Base-by-base conservation (phyloP, 2,113 vertebrate genomes). In the Phocoena phocoena region DNA sequence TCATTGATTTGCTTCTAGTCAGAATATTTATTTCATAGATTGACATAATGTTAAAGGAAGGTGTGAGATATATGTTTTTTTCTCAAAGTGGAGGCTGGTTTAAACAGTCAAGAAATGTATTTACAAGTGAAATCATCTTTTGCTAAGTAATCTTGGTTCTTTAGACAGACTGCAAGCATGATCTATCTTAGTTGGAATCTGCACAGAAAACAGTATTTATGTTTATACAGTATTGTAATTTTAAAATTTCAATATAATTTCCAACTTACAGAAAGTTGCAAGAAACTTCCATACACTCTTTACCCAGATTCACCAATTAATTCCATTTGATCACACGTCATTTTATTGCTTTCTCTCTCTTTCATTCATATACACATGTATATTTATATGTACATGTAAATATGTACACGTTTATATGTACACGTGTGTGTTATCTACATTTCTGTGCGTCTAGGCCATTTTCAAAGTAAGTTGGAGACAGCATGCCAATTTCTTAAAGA, bases 241-340 rank as follows among this genome's bases (percentile, higher is more conserved):
- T 82, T 92, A 44, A 63, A 50, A 68, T 63, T 77, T 89, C 73
- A 6, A 38, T 85, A 53, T 55, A 84, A 90, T 88, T 95, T 86
- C n/a, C 25, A 90, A 53, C 13, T 84, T 87, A 65, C 2, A 90
- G 20, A 53, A 96, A 12, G 11, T 62, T 53, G n/a, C 3, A 67
- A 70, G 11, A 33, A 83, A 55, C 28, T 44, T 74, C 26, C 2
- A 47, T 76, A 50, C 9, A 12, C 4, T 1, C n/a, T 65, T 68
- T 83, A 83, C 31, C 17, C 8, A 41, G 38, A 58, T 73, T 85
- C 5, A 91, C 8, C n/a, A 93, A 50, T 82, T 90, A 26, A 17
- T 85, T 58, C 60, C 3, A 92, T 28, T 82, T 79, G 8, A 50
- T 93, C 3, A 13, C 1, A 36, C 33, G 20, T 25, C 87, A 23